phyloP scores from a whole-genome alignment of 1,140 invertebrate genomes.

The Cephus cinctus region DNA sequence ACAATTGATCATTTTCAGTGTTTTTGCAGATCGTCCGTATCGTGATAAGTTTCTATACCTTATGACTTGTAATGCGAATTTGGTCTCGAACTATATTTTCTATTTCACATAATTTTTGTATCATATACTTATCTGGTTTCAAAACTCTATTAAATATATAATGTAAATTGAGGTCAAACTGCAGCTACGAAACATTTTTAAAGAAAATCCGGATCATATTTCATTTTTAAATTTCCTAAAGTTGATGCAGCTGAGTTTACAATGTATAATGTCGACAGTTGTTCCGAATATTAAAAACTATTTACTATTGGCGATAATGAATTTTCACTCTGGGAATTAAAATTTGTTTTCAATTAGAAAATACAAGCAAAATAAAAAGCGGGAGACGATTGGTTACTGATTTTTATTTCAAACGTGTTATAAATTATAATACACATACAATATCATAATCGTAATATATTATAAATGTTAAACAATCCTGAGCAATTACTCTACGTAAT shows the following conservation, averaged over 20 bases:
- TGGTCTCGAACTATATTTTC: too few relatives aligned
- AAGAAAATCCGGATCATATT: not conserved
- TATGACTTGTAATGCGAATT: too few relatives aligned
- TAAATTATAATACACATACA: constrained; percentile 53
- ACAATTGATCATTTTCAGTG: too few relatives aligned
- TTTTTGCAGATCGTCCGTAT: too few relatives aligned
- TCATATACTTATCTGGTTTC: too few relatives aligned
- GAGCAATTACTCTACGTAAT: constrained; percentile 52
- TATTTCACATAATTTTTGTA: too few relatives aligned
- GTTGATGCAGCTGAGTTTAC: not conserved
- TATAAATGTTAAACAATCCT: constrained; percentile 54
- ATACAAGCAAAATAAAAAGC: constrained; percentile 5
- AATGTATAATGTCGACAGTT: constrained; percentile 5
- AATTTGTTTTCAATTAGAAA: constrained; percentile 10
- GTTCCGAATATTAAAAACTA: not conserved
- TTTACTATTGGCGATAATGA: not conserved
- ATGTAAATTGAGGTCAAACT: too few relatives aligned
- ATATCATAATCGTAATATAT: constrained; percentile 50
- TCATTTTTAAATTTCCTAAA: not conserved
- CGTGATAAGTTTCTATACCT: too few relatives aligned
- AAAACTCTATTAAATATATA: too few relatives aligned
- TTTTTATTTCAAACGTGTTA: constrained; percentile 52
- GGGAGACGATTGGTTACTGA: constrained; percentile 39
- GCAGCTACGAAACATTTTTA: too few relatives aligned
- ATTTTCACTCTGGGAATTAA: not conserved